Evolutionary conservation across 2,113 vertebrate genomes (phyloP).

Genomic region (Cisticola juncidis): DNA sequence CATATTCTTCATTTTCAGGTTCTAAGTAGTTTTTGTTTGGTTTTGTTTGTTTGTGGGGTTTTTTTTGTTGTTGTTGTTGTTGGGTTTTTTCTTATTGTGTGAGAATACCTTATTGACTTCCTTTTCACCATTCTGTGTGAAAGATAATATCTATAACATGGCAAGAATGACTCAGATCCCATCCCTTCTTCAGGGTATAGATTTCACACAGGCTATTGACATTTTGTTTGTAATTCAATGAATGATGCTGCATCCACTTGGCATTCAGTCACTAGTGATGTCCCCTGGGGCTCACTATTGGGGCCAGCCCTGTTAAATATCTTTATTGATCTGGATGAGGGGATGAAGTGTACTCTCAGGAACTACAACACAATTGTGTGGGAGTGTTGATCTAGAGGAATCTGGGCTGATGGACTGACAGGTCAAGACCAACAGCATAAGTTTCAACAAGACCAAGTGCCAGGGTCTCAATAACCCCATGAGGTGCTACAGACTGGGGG

Average conservation of each 20-base stretch:
- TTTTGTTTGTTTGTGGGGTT: not conserved
- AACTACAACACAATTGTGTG: not conserved
- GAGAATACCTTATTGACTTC: not conserved
- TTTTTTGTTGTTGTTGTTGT: not conserved
- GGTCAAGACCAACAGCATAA: not conserved
- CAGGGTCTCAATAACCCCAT: not conserved
- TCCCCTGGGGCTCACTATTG: not conserved
- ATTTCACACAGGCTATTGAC: not conserved
- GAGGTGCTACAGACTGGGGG: not conserved
- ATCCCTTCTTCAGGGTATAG: not conserved
- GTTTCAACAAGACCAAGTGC: not conserved
- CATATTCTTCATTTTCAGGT: not conserved
- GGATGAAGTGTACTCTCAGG: not conserved
- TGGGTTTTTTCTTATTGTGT: not conserved
- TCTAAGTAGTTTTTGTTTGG: not conserved
- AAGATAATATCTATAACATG: rapidly evolving
- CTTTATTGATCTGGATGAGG: not conserved
- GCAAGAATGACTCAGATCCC: not conserved
- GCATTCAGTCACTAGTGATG: not conserved
- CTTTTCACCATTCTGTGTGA: not conserved
- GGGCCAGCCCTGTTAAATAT: not conserved
- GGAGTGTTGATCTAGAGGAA: not conserved
- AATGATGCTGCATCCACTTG: not conserved
- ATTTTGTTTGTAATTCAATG: not conserved
- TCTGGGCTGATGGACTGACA: rapidly evolving